Evolutionary conservation across 1,140 invertebrate genomes (phyloP).

Genomic region (Hesperophylax magnus): DNA sequence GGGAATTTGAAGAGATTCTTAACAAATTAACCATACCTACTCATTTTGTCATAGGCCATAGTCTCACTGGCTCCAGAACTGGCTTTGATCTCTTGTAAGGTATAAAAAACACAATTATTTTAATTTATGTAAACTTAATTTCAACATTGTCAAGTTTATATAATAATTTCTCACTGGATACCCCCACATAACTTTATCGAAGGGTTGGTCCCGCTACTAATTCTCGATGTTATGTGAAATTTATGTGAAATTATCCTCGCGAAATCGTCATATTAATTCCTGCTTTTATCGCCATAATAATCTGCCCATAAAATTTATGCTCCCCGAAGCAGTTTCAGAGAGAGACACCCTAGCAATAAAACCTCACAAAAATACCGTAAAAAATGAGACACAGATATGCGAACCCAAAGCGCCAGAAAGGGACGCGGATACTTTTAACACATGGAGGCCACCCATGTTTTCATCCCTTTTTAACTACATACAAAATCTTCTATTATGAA

Average conservation of each 20-base stretch:
- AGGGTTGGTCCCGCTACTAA: background rate
- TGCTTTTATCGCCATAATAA: background rate
- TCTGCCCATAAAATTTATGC: background rate
- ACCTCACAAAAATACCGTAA: conserved; percentile 8
- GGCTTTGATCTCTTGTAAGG: too few species aligned
- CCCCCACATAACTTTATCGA: too few species aligned
- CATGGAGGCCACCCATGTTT: conserved; percentile 4
- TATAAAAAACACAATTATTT: too few species aligned
- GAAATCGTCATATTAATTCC: background rate
- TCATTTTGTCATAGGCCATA: too few species aligned
- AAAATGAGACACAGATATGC: background rate
- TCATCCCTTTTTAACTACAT: background rate
- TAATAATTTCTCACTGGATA: too few species aligned
- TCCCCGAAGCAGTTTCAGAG: background rate
- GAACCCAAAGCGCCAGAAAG: background rate
- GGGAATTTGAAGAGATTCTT: too few species aligned
- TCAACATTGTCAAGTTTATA: too few species aligned
- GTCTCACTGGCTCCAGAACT: too few species aligned
- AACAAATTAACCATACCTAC: too few species aligned
- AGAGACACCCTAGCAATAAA: background rate
- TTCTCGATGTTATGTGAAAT: background rate
- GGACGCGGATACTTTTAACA: background rate
- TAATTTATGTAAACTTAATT: too few species aligned
- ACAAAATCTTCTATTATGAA: conserved; percentile 3
- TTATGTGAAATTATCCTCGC: background rate